Evolutionary conservation across 2,797 vertebrate species (phyloP), one percentile per base, ranked within the genome.

Genomic region (Cuculus canorus): DNA sequence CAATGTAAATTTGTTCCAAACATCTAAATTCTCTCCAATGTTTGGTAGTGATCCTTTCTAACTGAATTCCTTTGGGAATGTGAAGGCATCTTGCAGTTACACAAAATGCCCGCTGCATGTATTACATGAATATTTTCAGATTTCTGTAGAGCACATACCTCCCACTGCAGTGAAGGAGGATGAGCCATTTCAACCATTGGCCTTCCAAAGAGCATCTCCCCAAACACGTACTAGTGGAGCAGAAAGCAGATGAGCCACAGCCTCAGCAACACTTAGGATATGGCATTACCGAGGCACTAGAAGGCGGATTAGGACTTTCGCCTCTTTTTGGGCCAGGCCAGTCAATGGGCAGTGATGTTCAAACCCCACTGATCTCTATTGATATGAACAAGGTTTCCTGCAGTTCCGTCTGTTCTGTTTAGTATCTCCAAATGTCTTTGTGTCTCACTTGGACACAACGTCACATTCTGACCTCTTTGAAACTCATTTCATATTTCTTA

Each of bases 401-500:
- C 76, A 45, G 47, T 37, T 94, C 54, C 50, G 28, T 66, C 48
- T 37, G 32, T n/a, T 79, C 54, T 0, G 0, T 35, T 73, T 53
- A 35, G 66, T 48, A 23, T 75, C 63, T 50, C 92, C 64, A 75
- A 73, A 56, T 5, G 32, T 60, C 48, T 81, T 52, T 30, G 61
- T 83, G 70, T 64, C 91, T 94, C 60, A 2, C 39, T 37, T 47
- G 89, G 89, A 69, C 71, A 65, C 81, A 85, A 73, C 94, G 83
- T 28, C 82, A n/a, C 80, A 24, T 28, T 72, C 79, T 91, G 90
- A 96, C 54, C 87, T 90, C 84, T 95, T 76, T 89, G 89, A 92
- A 91, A 82, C 95, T 95, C 73, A 79, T 91, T 92, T 89, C 48
- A 19, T 95, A 96, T 92, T 96, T 96, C 81, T 95, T 91, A 88